Percentiles rank a stretch among this genome's conserved stretches.
These are phyloP conservation scores for Pachyseris speciosa DNA, from an alignment of 64 coral and sea anemone genomes.

Conservation along the genomic window DNA sequence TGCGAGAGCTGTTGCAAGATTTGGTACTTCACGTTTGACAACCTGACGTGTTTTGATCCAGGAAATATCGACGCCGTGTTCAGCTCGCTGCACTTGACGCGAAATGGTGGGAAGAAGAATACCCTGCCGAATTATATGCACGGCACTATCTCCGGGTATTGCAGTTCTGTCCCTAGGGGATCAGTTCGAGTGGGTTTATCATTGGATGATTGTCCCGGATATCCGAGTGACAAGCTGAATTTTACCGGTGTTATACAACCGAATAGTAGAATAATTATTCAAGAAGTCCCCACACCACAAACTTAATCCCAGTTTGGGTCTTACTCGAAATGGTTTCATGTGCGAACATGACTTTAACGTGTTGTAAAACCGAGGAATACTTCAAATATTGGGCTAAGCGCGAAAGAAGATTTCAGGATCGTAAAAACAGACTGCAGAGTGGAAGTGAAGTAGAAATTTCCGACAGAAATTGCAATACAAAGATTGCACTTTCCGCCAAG, in stretches of 20 bases:
- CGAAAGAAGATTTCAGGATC: too few species aligned
- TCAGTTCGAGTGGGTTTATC: constrained; percentile 63
- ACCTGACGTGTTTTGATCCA: constrained; percentile 71
- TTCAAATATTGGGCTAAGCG: too few species aligned
- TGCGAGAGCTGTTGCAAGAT: constrained; percentile 77
- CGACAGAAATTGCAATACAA: too few species aligned
- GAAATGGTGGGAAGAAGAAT: constrained; percentile 46
- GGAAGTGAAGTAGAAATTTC: too few species aligned
- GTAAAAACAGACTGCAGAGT: too few species aligned
- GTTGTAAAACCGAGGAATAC: too few species aligned
- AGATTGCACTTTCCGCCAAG: too few species aligned
- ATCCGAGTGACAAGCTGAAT: background rate
- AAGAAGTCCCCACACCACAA: constrained; percentile 61
- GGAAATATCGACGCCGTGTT: constrained; percentile 67
- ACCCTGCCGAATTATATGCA: constrained; percentile 77
- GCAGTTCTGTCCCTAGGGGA: constrained; percentile 60
- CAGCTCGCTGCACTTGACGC: constrained; percentile 51
- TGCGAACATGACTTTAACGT: too few species aligned
- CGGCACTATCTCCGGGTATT: constrained; percentile 84
- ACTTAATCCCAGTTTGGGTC: background rate
- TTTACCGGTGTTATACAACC: constrained; percentile 35
- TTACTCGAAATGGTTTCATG: too few species aligned
- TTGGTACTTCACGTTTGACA: constrained; percentile 89
- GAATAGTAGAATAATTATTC: constrained; percentile 81
- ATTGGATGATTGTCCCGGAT: constrained; percentile 55